Conservation (phyloP, 2,888 invertebrate genomes). For the Hyles lineata region DNA sequence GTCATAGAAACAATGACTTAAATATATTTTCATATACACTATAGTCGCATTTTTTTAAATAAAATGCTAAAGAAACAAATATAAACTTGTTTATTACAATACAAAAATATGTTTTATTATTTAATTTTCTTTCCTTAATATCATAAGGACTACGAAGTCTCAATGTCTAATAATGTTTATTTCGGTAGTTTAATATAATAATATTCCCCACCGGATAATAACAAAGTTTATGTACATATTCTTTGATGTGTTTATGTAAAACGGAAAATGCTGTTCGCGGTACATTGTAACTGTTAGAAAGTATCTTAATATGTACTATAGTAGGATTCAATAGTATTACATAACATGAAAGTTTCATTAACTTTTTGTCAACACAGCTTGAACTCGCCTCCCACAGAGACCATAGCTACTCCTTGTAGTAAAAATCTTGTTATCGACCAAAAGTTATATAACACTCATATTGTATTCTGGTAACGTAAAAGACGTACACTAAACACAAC, state of each 20-base stretch:
- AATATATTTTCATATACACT: too few relatives aligned
- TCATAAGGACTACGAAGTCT: not conserved
- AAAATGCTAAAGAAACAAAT: too few relatives aligned
- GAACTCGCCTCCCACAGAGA: too few relatives aligned
- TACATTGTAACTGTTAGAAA: not conserved
- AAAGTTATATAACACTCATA: too few relatives aligned
- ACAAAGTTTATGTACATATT: slow-evolving; percentile 22
- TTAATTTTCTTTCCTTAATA: not conserved
- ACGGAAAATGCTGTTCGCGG: slow-evolving; percentile 13
- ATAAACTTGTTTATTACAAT: not conserved
- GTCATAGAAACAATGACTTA: too few relatives aligned
- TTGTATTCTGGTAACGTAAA: too few relatives aligned
- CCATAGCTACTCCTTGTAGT: too few relatives aligned
- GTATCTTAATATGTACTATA: not conserved
- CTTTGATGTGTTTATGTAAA: slow-evolving; percentile 15
- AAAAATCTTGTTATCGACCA: too few relatives aligned
- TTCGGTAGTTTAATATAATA: not conserved
- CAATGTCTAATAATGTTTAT: not conserved
- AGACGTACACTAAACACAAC: too few relatives aligned
- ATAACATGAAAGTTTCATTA: too few relatives aligned
- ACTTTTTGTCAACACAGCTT: too few relatives aligned
- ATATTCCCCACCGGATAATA: slow-evolving; percentile 14
- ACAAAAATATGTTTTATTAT: not conserved
- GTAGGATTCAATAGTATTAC: not conserved
- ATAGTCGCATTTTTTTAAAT: too few relatives aligned